Evolutionary conservation across 2,797 vertebrate genomes (phyloP), one percentile per base, ranked within the genome.

Genomic region (Macropodus opercularis): DNA sequence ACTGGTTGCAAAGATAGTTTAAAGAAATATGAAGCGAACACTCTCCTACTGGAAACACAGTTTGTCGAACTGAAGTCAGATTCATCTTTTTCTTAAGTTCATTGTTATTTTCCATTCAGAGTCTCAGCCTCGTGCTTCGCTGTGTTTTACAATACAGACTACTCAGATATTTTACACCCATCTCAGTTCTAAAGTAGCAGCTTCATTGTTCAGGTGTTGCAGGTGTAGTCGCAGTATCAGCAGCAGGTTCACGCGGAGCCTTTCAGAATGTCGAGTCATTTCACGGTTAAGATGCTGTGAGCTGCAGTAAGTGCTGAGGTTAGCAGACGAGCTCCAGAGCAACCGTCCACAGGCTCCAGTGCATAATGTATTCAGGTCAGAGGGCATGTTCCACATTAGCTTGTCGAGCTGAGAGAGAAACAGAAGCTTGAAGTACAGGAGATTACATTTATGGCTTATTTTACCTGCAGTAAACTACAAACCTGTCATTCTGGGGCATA

Each of bases 221-320:
- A 2, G 31, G 62, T 75, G 8, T 38, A 51, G 66, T 61, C 2
- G 29, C 67, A 44, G 40, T 15, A 34, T 87, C 87, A 84, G 83
- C 83, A 59, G 11, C 10, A 41, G 42, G 38, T 62, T 22, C 27
- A 57, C 44, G 40, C 51, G 68, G 35, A 72, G 60, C 68, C 50
- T 49, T 51, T 70, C 59, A 62, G 63, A 70, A 43, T 43, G 70
- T 73, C 59, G 49, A 60, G 27, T 72, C 0, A 54, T 70, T 76
- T 77, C 56, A 56, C 63, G 55, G 63, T 76, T 74, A 72, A 76
- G 66, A 67, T 24, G 73, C 71, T 52, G 68, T 58, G 41, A 71
- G 63, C 67, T 52, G 63, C 64, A 47, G 67, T 48, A 76, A 83
- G 57, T 69, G 78, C 81, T 79, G 65, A 60, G 56, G 50, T 70